These are phyloP conservation scores for Acrobasis repandana DNA, from an alignment of 2,888 invertebrate genomes.

Conservation along the genomic window DNA sequence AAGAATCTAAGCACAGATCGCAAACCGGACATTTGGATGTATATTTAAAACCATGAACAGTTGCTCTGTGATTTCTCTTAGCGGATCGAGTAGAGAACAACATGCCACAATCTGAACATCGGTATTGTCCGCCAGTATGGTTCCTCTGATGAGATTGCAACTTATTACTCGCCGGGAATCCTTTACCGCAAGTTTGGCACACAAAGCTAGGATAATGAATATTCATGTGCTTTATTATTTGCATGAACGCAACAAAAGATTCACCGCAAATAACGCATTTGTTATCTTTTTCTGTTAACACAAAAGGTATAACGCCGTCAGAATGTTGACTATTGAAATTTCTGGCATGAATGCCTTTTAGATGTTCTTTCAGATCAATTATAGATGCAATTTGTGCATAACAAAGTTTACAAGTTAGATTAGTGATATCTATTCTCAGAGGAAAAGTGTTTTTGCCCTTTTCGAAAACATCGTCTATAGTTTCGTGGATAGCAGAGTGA, in stretches of 20 bases:
- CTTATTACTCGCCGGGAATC: conserved; percentile 65
- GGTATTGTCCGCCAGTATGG: conserved; percentile 40
- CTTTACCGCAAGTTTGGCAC: conserved; percentile 73
- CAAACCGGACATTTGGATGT: conserved; percentile 62
- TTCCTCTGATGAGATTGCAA: conserved; percentile 61
- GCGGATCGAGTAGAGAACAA: conserved; percentile 54
- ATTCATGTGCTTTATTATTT: conserved; percentile 67
- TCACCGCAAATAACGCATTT: conserved; percentile 53
- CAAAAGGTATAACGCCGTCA: conserved; percentile 61
- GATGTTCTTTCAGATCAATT: conserved; percentile 51
- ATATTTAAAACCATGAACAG: conserved; percentile 51
- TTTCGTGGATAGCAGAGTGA: conserved; percentile 47
- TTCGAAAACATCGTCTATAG: conserved; percentile 50
- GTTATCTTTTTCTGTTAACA: conserved; percentile 50
- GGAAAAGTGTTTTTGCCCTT: conserved; percentile 49
- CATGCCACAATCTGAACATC: conserved; percentile 47
- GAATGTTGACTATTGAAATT: conserved; percentile 40
- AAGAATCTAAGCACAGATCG: conserved; percentile 50
- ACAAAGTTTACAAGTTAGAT: conserved; percentile 54
- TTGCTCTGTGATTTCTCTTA: conserved; percentile 48
- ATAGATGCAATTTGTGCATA: conserved; percentile 29
- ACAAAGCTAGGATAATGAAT: conserved; percentile 67
- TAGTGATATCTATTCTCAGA: conserved; percentile 58
- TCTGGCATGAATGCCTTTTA: conserved; percentile 45
- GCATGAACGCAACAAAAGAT: conserved; percentile 50